Base-by-base conservation (phyloP, 2,888 invertebrate species). In the Torymus texanus region DNA sequence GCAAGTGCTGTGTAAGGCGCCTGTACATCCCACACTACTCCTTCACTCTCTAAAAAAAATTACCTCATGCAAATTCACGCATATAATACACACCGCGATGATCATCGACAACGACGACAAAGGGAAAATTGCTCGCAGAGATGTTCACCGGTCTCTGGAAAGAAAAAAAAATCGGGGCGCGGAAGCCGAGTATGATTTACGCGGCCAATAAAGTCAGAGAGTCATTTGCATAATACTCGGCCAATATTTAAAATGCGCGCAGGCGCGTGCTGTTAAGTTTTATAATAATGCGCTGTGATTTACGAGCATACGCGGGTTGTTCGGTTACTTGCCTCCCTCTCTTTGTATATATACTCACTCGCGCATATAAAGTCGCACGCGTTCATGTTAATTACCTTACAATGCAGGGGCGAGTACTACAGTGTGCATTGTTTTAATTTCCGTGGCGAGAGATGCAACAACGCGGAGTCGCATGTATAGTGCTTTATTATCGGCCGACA, bases 201-300 rank as follows among this genome's bases (percentile, higher is more conserved):
- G 84, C 82, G 83, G 81, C 85, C 84, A 86, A 87, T 87, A 88
- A 88, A 87, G 81, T 84, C 85, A 82, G 82, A 82, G 76, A n/a
- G 82, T 85, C 86, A 87, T 88, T 88, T 85, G 83, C 88, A 87
- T 87, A 88, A 87, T 85, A 84, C 85, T 73, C 81, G 82, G 74
- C 67, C 75, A 81, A 80, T 56, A 72, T 78, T 82, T 78, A 81
- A 82, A 82, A 74, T 73, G 76, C 73, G 80, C 79, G 56, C n/a
- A n/a, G 68, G 53, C 70, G n/a, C 81, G 82, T 80, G 83, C 80
- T 76, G 82, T 86, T 85, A 84, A 83, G 82, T 86, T 78, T 83
- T 79, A 82, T 84, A 85, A 86, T 86, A 86, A 85, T 83, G 83
- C 84, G 72, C 55, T 70, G 81, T 87, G 85, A 88, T 88, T 88